phyloP scores from a whole-genome alignment of 2,888 invertebrate genomes.

The Meteorus cinctellus region DNA sequence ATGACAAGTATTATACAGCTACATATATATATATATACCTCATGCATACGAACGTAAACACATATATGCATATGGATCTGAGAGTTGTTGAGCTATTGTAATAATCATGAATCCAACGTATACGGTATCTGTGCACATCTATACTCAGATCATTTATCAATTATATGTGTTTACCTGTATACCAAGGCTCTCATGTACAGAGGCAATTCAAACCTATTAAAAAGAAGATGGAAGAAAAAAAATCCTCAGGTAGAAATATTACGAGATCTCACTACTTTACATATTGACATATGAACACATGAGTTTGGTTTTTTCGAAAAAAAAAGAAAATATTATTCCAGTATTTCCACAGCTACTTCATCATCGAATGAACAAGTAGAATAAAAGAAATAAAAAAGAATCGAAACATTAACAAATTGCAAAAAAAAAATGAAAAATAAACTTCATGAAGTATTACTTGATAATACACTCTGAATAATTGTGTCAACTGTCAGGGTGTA shows the following conservation, averaged over 20 bases:
- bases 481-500: not conserved
- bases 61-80: not conserved
- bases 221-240: not conserved
- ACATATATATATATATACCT: conserved; percentile 6
- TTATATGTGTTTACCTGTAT: not conserved
- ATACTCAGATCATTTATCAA: not conserved
- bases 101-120: not conserved
- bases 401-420: too few species aligned
- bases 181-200: not conserved
- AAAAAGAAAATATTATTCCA: too few species aligned
- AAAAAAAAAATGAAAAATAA: not conserved
- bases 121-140: not conserved
- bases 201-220: not conserved
- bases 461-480: not conserved
- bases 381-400: not conserved
- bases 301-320: too few species aligned
- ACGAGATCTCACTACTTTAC: too few species aligned
- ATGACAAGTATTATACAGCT: conserved; percentile 61
- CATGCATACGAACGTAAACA: not conserved
- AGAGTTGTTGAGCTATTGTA: not conserved
- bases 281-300: too few species aligned
- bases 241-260: not conserved
- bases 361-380: not conserved
- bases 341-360: too few species aligned
- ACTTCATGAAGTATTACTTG: not conserved